A percentile compares a stretch with the other conserved stretches of the same genome.
These are phyloP conservation scores for Chrosomus eos DNA, from an alignment of 2,797 vertebrate species.

Conservation along the genomic window DNA sequence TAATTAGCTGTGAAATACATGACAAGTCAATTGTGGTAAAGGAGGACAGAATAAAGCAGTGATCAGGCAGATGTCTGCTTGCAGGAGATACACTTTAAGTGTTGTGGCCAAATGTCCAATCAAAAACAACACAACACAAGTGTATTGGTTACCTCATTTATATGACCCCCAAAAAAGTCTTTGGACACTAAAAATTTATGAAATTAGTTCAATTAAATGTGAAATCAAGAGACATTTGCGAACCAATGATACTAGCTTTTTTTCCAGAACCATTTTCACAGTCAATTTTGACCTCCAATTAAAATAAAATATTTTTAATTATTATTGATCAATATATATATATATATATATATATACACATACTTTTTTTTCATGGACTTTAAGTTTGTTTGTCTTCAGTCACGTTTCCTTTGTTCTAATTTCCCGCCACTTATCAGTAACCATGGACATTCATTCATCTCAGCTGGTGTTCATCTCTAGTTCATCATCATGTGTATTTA, in stretches of 20 bases:
- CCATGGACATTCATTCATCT: no score
- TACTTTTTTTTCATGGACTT: background rate
- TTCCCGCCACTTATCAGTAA: no score
- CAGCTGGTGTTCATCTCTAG: no score
- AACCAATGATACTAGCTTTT: background rate
- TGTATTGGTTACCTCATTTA: slow-evolving; percentile 29
- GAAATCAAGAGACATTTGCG: background rate
- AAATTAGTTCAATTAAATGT: background rate
- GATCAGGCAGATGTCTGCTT: slow-evolving; percentile 74
- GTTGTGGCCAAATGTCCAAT: slow-evolving; percentile 54
- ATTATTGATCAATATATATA: background rate
- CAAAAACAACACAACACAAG: slow-evolving; percentile 45
- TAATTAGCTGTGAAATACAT: slow-evolving; percentile 95
- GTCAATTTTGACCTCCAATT: background rate
- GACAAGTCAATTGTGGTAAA: slow-evolving; percentile 89
- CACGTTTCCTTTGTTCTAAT: no score
- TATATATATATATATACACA: no score
- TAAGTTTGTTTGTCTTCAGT: no score
- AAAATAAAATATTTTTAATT: background rate
- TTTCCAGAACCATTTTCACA: background rate
- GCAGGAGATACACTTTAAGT: slow-evolving; percentile 73
- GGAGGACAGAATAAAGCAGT: slow-evolving; percentile 78
- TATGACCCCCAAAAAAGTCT: background rate
- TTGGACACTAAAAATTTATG: background rate
- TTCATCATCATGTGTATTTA: no score